Evolutionary conservation across 2,113 vertebrate genomes (phyloP).

Genomic region (Neogobius melanostomus): DNA sequence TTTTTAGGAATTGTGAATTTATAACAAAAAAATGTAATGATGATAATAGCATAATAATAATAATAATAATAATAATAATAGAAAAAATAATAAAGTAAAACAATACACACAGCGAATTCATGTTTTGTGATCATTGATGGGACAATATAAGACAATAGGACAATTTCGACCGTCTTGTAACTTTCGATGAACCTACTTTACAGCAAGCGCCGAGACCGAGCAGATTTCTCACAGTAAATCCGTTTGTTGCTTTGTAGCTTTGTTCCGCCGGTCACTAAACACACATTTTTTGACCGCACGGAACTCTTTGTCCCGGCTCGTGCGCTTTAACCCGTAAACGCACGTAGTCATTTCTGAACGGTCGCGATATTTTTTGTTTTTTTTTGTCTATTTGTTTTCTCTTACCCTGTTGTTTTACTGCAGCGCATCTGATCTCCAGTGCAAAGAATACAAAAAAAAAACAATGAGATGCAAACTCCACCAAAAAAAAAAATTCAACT

Average conservation of each 20-base stretch:
- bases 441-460: constrained; percentile 5
- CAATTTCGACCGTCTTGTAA: too few species aligned
- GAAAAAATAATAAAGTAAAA: background rate
- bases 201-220: background rate
- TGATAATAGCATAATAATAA: background rate
- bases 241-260: constrained; percentile 20
- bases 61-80: constrained; percentile 6
- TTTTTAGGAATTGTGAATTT: background rate
- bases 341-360: background rate
- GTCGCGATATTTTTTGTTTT: background rate
- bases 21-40: background rate
- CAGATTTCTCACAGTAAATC: background rate
- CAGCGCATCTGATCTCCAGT: constrained; percentile 30
- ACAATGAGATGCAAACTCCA: constrained; percentile 32
- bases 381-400: background rate
- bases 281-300: constrained; percentile 54
- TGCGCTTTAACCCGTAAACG: constrained; percentile 11
- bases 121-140: background rate
- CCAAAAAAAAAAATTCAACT: background rate
- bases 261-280: constrained; percentile 46
- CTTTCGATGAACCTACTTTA: background rate
- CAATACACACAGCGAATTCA: background rate
- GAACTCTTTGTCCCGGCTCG: constrained; percentile 38
- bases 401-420: constrained; percentile 58
- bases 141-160: constrained; percentile 4